Conservation (phyloP, 2,113 vertebrate genomes). For the Larimichthys polyactis region DNA sequence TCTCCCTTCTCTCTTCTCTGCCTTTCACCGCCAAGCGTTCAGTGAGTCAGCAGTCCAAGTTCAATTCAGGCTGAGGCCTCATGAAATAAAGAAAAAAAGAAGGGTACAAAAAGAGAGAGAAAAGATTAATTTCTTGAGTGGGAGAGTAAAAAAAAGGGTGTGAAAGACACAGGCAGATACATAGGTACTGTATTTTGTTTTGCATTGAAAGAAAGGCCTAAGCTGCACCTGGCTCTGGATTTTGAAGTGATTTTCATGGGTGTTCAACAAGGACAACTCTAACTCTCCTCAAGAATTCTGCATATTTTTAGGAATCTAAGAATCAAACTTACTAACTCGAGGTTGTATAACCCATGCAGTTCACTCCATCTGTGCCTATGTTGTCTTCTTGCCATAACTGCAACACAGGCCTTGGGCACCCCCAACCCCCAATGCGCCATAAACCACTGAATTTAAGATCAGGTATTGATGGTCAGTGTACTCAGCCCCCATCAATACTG, state of each 20-base stretch:
- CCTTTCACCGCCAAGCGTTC: conserved; percentile 73
- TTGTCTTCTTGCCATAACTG: conserved; percentile 34
- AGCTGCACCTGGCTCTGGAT: conserved; percentile 66
- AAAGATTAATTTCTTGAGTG: conserved; percentile 76
- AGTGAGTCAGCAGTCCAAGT: conserved; percentile 78
- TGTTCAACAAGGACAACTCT: background rate
- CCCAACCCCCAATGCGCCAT: conserved; percentile 29
- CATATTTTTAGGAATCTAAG: background rate
- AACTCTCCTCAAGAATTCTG: background rate
- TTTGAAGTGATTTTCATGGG: conserved; percentile 44
- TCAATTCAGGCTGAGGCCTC: conserved; percentile 72
- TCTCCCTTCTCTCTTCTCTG: conserved; percentile 68
- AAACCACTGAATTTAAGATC: conserved; percentile 74
- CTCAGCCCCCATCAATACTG: conserved; percentile 74
- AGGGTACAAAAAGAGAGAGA: conserved; percentile 63
- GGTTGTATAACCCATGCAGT: background rate
- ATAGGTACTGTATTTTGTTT: conserved; percentile 71
- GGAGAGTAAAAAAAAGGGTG: conserved; percentile 45
- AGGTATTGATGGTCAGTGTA: conserved; percentile 70
- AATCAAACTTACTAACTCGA: background rate
- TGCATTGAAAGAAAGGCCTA: conserved; percentile 21
- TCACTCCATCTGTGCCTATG: background rate
- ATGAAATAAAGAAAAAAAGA: conserved; percentile 62
- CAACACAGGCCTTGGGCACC: conserved; percentile 50
- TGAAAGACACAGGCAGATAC: conserved; percentile 53